phyloP scores from a whole-genome alignment of 2,797 vertebrate species.

The Fundulus diaphanus region DNA sequence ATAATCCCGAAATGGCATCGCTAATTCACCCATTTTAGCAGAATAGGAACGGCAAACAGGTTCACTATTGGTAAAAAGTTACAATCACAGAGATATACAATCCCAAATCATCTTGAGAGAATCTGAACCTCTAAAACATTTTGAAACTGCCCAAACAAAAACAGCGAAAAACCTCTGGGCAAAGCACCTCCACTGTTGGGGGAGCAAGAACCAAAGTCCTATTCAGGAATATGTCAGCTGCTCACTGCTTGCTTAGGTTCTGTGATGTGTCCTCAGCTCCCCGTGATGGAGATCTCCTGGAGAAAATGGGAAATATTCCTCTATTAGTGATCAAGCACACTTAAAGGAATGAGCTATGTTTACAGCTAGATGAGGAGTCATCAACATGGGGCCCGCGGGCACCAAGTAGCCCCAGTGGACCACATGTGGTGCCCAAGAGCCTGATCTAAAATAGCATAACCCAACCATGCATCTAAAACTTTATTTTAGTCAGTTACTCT shows the following conservation, averaged over 20 bases:
- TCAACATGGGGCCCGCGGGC: too few species aligned
- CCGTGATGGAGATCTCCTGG: slow-evolving; percentile 1
- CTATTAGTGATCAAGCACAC: neutral
- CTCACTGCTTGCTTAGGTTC: neutral
- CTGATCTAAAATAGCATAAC: too few species aligned
- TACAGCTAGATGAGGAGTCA: neutral
- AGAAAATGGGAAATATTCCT: neutral
- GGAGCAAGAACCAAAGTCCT: neutral
- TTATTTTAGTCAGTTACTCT: too few species aligned
- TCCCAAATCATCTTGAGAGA: neutral
- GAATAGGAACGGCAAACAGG: neutral
- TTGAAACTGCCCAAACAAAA: neutral
- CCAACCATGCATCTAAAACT: too few species aligned
- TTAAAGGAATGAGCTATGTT: neutral
- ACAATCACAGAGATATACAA: neutral
- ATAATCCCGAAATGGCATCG: neutral
- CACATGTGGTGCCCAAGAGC: too few species aligned
- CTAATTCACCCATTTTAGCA: neutral
- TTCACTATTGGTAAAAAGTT: neutral
- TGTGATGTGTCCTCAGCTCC: neutral
- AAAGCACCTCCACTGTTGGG: neutral
- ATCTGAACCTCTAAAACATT: neutral
- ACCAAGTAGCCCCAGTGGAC: too few species aligned
- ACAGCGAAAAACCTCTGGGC: neutral
- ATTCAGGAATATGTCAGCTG: neutral